These are phyloP conservation scores for Marmota monax DNA, from an alignment of 2,113 vertebrate species.

Conservation along the genomic window DNA sequence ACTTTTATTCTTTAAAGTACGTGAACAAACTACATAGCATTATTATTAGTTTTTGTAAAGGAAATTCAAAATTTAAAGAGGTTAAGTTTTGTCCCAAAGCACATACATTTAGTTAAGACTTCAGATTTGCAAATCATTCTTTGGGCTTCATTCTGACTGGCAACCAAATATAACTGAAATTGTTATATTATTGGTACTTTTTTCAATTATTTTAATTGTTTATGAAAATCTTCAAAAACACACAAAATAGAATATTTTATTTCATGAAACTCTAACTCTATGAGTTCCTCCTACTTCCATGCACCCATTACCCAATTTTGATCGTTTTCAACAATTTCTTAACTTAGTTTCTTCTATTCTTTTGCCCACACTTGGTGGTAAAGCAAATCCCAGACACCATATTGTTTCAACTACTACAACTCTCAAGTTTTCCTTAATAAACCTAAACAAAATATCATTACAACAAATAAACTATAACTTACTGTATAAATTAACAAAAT, in stretches of 20 bases:
- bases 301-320: background rate
- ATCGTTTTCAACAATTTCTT: slow-evolving; percentile 23
- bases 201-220: background rate
- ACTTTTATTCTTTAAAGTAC: background rate
- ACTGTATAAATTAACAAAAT: background rate
- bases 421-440: background rate
- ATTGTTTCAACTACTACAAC: background rate
- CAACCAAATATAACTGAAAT: background rate
- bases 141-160: background rate
- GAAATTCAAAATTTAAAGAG: background rate
- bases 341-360: background rate
- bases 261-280: background rate
- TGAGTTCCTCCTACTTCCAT: background rate
- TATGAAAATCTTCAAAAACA: background rate
- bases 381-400: background rate
- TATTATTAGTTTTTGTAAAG: background rate
- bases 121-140: background rate
- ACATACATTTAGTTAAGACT: background rate
- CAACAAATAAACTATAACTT: too few species aligned
- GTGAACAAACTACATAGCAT: background rate
- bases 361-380: background rate
- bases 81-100: background rate
- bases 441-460: background rate
- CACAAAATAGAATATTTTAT: background rate
- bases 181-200: background rate